A percentile compares a stretch with the other conserved stretches of the same genome.
Evolutionary conservation across 1,140 invertebrate genomes (phyloP).

Genomic region (Drosophila saltans): DNA sequence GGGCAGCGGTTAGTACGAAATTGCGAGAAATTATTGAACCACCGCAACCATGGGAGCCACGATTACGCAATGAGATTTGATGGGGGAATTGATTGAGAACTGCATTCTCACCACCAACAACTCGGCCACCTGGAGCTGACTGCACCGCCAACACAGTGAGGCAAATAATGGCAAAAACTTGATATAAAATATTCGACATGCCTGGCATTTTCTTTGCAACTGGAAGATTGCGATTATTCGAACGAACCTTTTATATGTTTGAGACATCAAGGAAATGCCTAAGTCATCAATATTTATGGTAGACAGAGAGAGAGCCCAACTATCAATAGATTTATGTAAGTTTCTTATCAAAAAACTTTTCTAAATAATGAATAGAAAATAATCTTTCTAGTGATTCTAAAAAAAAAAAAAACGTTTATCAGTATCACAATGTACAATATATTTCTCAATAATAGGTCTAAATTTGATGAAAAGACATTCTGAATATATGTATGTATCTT

Average conservation of each 20-base stretch:
- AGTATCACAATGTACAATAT: too few relatives aligned
- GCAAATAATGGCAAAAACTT: constrained; percentile 1
- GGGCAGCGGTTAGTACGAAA: constrained; percentile 85
- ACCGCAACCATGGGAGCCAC: constrained; percentile 84
- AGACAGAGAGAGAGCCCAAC: not conserved
- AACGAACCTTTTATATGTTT: not conserved
- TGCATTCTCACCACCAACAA: constrained; percentile 84
- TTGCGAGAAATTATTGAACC: constrained; percentile 85
- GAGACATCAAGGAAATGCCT: not conserved
- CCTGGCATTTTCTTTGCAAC: not conserved
- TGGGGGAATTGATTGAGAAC: constrained; percentile 82
- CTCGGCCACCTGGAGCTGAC: constrained; percentile 60
- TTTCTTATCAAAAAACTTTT: not conserved
- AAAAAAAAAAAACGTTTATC: too few relatives aligned
- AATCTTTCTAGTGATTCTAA: too few relatives aligned
- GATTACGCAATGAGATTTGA: constrained; percentile 83
- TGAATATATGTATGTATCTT: too few relatives aligned
- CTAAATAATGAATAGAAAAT: too few relatives aligned
- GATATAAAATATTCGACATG: not conserved
- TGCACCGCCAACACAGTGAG: constrained; percentile 6
- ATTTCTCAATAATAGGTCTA: too few relatives aligned
- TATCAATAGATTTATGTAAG: constrained; percentile 5
- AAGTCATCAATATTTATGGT: not conserved
- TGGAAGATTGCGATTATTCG: not conserved
- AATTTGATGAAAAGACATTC: too few relatives aligned